Conservation (phyloP, 2,797 vertebrate genomes). For the Cephalopachus bancanus region DNA sequence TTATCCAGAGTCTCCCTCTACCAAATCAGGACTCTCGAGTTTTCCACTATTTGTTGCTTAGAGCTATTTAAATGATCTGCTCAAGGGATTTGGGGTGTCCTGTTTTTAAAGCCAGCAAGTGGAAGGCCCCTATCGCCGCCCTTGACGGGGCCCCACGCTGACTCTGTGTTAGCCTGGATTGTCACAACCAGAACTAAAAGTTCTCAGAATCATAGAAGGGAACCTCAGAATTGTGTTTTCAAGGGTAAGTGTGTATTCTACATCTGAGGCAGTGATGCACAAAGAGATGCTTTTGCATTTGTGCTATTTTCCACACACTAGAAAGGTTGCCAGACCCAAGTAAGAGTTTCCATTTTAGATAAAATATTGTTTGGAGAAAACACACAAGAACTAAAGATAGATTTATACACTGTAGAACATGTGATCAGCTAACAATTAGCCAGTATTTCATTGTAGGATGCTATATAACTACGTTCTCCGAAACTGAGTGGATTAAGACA, state of each 20-base stretch:
- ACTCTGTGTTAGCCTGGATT: not conserved
- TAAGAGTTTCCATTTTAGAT: not conserved
- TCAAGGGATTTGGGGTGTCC: too few relatives aligned
- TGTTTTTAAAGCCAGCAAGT: not conserved
- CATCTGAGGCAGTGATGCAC: not conserved
- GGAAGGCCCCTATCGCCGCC: not conserved
- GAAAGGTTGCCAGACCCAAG: not conserved
- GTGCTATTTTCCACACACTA: not conserved
- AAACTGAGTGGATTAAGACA: not conserved
- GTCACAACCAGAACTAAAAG: not conserved
- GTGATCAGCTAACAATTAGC: not conserved
- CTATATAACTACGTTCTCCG: not conserved
- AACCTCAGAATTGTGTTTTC: not conserved
- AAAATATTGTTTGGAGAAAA: not conserved
- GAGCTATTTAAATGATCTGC: not conserved
- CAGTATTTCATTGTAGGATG: too few relatives aligned
- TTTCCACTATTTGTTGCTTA: not conserved
- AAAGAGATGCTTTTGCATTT: not conserved
- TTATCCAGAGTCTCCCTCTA: not conserved
- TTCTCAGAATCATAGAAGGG: not conserved
- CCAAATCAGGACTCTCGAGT: too few relatives aligned
- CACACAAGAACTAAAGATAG: not conserved
- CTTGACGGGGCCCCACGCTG: rapidly evolving
- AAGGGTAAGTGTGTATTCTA: not conserved
- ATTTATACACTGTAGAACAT: not conserved